Base-by-base conservation (phyloP, 2,797 vertebrate species). In the Dendrocincla fuliginosa region DNA sequence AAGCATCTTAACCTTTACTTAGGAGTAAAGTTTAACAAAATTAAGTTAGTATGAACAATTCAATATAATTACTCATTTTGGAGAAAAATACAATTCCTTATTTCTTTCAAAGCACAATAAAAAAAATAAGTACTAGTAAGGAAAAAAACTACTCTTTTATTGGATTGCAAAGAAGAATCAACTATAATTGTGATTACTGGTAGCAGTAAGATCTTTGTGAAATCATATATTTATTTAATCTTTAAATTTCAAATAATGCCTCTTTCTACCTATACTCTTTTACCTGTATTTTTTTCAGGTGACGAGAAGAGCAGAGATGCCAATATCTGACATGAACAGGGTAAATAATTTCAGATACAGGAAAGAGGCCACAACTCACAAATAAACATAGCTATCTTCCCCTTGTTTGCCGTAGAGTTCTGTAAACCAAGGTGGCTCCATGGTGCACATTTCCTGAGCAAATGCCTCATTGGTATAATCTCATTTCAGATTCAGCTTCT, bases 1-100 rank as follows among this genome's bases (percentile, higher is more conserved):
- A 93, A 94, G 81, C 30, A 64, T 90, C 93, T 97, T 97, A 97
- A 97, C 93, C 89, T 96, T 96, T 96, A 96, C 78, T 84, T 49
- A 39, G 37, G 11, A 90, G 86, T 73, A 96, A 97, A 97, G 32
- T 77, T 96, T 94, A 97, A 95, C 89, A 89, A 69, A 89, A 88
- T 76, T 44, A 90, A 87, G 41, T 13, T 46, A 92, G 27, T 10
- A 86, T 57, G 55, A 88, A 84, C 27, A 87, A 84, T 84, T 92
- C 35, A 49, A 67, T 35, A 32, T 2, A 47, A 57, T 80, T 69
- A 84, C 24, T 64, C 17, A 88, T 80, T 75, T 69, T 2, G 22
- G 19, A 5, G 17, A 19, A 76, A 44, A 41, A 44, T 20, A 50
- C 14, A 35, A 87, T 78, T 88, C 80, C 30, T 87, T 76, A 84